Base-by-base conservation (phyloP, 2,888 invertebrate species). In the Tachina lurida region DNA sequence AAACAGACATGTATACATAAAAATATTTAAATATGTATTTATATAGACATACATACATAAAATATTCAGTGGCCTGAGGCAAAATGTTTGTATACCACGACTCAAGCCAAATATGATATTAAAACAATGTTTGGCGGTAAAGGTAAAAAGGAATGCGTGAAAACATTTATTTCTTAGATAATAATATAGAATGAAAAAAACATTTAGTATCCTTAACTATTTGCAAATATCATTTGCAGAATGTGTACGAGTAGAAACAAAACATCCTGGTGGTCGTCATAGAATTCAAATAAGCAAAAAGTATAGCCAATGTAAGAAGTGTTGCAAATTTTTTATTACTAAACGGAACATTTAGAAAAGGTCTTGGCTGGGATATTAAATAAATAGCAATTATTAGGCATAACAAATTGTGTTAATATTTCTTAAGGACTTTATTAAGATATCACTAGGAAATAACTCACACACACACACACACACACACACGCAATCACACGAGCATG, bases 391-490 rank as follows among this genome's bases (percentile, higher is more conserved):
- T 83, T 83, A 79, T 83, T 79, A 76, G 31, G 70, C 82, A 82
- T 82, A 82, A 63, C 74, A 65, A 85, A 82, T 85, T 74, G 67
- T 52, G 60, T 80, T 80, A 80, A 71, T 52, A 15, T 60, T 39
- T 70, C 52, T 79, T 82, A 71, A 86, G 82, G 19, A 79, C 86
- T 78, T 83, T 79, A 83, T 86, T 86, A 82, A 79, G 54, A 77
- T 81, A 68, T 80, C 76, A 80, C 45, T 52, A 65, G 63, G 39
- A 49, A 41, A 43, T 13, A 54, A 39, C 0, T 41, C 47, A 49
- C 31, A 31, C 31, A 31, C 31, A 19, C 19, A 75, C 39, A 10
- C 15, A 17, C 19, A 19, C 45, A 73, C 62, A 45, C 13, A 75
- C 31, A 17, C 19, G 12, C n/a, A 49, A 39, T 19, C 45, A 73